These are phyloP conservation scores for Limulus polyphemus DNA, from an alignment of 2,888 invertebrate genomes.

Conservation along the genomic window DNA sequence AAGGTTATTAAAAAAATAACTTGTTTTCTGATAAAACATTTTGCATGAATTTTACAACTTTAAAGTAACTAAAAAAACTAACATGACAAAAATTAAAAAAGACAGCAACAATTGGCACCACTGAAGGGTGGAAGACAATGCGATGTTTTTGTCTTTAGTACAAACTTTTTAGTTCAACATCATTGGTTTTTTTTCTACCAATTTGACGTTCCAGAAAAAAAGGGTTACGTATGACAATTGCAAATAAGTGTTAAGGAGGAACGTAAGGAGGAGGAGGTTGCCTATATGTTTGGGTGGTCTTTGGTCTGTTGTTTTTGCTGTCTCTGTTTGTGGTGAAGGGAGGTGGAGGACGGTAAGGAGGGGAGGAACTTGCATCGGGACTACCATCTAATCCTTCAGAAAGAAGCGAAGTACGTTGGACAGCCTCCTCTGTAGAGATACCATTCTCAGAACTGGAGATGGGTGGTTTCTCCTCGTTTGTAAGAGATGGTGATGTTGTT, in stretches of 20 bases:
- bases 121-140: too few relatives aligned
- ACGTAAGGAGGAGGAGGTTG: slow-evolving; percentile 95
- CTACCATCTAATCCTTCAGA: slow-evolving; percentile 9
- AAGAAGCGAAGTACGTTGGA: slow-evolving; percentile 8
- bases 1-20: too few relatives aligned
- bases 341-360: slow-evolving; percentile 81
- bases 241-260: slow-evolving; percentile 49
- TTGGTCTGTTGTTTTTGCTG: slow-evolving; percentile 54
- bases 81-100: too few relatives aligned
- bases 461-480: slow-evolving; percentile 90
- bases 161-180: too few relatives aligned
- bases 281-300: slow-evolving; percentile 77
- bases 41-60: too few relatives aligned
- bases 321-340: slow-evolving; percentile 65
- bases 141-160: too few relatives aligned
- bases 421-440: slow-evolving; percentile 27
- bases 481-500: slow-evolving; percentile 77
- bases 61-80: too few relatives aligned
- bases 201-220: too few relatives aligned
- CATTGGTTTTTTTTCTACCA: too few relatives aligned
- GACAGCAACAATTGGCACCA: too few relatives aligned
- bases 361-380: background rate
- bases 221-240: background rate
- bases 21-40: too few relatives aligned
- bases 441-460: slow-evolving; percentile 49